Conservation (phyloP, 1,140 invertebrate species). For the Coenobita brevimanus region DNA sequence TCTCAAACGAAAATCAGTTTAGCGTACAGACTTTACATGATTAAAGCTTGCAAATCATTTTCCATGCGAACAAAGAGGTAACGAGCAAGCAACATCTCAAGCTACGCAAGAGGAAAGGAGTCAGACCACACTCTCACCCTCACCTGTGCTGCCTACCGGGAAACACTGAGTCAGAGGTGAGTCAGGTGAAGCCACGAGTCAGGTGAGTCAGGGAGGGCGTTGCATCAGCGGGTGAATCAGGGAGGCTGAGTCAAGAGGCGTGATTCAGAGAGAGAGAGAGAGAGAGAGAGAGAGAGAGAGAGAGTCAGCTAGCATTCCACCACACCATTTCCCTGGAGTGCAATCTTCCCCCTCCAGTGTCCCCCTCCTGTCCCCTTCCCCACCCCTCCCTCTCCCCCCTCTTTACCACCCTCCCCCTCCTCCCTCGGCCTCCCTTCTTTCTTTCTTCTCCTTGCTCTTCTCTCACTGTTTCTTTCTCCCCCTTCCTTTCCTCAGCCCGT, state of each 20-base stretch:
- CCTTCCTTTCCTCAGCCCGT: background rate
- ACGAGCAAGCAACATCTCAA: background rate
- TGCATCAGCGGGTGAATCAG: background rate
- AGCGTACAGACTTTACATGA: too few species aligned
- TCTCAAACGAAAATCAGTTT: too few species aligned
- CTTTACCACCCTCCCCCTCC: background rate
- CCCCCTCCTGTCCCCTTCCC: too few species aligned
- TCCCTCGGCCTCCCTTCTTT: too few species aligned
- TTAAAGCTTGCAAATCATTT: background rate
- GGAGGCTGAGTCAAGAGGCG: background rate
- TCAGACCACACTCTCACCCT: too few species aligned
- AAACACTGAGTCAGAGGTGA: too few species aligned
- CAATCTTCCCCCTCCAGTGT: too few species aligned
- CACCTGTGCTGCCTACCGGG: too few species aligned
- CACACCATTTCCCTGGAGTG: too few species aligned
- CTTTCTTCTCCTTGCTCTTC: background rate
- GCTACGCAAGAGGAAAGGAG: background rate
- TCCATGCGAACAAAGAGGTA: background rate
- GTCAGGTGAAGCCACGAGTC: too few species aligned
- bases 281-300: background rate
- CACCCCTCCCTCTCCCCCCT: background rate
- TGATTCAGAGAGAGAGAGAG: background rate
- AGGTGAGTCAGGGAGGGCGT: background rate
- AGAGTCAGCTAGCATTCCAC: background rate
- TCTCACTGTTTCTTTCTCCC: background rate